These are phyloP conservation scores for Erpobdella octoculata DNA, from an alignment of 2,888 invertebrate genomes.

Conservation along the genomic window DNA sequence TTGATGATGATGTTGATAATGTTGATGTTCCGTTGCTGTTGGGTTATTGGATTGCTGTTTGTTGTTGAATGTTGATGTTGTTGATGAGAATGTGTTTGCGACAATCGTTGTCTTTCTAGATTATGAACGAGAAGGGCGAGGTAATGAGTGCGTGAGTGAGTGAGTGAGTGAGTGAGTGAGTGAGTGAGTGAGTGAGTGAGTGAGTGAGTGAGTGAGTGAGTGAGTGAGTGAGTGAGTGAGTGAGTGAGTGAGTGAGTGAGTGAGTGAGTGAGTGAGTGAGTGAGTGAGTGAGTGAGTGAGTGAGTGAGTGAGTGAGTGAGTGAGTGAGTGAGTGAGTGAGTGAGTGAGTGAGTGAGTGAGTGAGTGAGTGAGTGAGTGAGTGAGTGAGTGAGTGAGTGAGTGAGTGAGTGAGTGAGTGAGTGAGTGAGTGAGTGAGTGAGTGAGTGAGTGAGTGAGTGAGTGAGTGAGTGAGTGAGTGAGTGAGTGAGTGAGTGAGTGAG, in stretches of 20 bases:
- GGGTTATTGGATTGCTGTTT: no score
- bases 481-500: no score
- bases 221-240: constrained; percentile 1
- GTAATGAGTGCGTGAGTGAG: neutral
- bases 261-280: constrained; percentile 1
- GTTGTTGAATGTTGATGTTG: neutral
- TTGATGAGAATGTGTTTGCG: neutral
- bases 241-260: neutral
- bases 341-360: neutral
- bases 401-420: neutral
- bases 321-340: neutral
- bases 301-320: neutral
- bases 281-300: neutral
- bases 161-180: neutral
- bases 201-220: constrained; percentile 1
- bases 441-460: neutral
- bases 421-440: neutral
- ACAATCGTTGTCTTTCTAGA: neutral
- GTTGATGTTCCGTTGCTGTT: no score
- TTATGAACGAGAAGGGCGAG: neutral
- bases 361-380: neutral
- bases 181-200: neutral
- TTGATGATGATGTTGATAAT: neutral
- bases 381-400: neutral
- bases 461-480: no score